These are phyloP conservation scores for Palythoa grandis DNA, from an alignment of 92 coral and sea anemone species.

Conservation along the genomic window DNA sequence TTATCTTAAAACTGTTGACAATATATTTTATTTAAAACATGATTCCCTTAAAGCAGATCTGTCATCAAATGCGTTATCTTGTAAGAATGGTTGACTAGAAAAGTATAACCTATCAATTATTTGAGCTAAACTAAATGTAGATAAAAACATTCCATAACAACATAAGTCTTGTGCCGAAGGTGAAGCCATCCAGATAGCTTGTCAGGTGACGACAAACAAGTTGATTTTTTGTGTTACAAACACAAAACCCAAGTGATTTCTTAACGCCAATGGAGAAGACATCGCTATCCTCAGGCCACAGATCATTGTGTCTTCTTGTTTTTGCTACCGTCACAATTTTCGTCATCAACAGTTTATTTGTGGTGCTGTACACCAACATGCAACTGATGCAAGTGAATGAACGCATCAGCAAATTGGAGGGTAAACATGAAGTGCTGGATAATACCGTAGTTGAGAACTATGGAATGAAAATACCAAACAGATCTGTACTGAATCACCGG, in stretches of 20 bases:
- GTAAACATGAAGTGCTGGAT: not conserved
- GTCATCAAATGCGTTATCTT: too few relatives aligned
- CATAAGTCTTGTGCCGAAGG: too few relatives aligned
- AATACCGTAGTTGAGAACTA: not conserved
- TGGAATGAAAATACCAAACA: not conserved
- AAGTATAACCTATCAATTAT: too few relatives aligned
- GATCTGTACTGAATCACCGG: not conserved
- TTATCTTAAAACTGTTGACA: too few relatives aligned
- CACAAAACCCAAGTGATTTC: not conserved
- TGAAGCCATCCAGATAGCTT: too few relatives aligned
- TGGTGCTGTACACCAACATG: not conserved
- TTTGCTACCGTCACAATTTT: not conserved
- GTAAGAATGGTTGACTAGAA: too few relatives aligned
- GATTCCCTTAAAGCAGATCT: too few relatives aligned
- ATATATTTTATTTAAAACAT: too few relatives aligned
- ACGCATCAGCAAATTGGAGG: not conserved
- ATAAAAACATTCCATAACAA: too few relatives aligned
- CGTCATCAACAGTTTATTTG: not conserved
- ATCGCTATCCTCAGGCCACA: not conserved
- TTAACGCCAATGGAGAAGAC: not conserved
- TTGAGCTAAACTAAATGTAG: too few relatives aligned
- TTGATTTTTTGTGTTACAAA: too few relatives aligned
- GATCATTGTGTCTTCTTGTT: not conserved
- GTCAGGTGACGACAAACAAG: too few relatives aligned
- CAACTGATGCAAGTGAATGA: not conserved